Conservation (phyloP, 2,113 vertebrate genomes). For the Myotis lucifugus region DNA sequence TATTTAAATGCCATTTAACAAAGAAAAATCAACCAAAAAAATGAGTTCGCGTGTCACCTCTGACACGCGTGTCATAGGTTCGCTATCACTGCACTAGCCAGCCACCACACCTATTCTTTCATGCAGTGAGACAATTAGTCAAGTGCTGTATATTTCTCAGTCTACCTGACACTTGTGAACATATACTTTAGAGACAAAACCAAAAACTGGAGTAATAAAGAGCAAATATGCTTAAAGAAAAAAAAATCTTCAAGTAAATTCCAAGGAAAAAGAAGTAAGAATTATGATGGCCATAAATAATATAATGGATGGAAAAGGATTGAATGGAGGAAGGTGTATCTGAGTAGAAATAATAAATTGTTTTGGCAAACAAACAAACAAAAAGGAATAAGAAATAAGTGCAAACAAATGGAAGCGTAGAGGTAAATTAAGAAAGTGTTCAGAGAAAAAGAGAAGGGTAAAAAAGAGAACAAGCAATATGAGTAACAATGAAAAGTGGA, state of each 20-base stretch:
- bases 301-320: not conserved
- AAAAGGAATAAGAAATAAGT: not conserved
- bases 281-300: not conserved
- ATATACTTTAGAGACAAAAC: not conserved
- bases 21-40: no score
- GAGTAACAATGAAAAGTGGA: not conserved
- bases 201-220: not conserved
- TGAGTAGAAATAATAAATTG: not conserved
- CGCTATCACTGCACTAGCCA: not conserved
- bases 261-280: not conserved
- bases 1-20: no score
- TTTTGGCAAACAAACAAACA: not conserved
- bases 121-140: not conserved
- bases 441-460: conserved; percentile 7
- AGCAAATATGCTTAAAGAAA: not conserved
- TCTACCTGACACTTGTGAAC: not conserved
- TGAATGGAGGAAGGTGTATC: not conserved
- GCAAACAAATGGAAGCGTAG: not conserved
- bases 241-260: not conserved
- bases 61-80: no score
- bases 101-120: not conserved
- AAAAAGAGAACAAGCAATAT: conserved; percentile 40
- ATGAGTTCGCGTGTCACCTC: no score
- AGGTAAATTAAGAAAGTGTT: not conserved
- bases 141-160: not conserved